Base-by-base conservation (phyloP, 2,797 vertebrate species). In the Pelodytes ibericus region DNA sequence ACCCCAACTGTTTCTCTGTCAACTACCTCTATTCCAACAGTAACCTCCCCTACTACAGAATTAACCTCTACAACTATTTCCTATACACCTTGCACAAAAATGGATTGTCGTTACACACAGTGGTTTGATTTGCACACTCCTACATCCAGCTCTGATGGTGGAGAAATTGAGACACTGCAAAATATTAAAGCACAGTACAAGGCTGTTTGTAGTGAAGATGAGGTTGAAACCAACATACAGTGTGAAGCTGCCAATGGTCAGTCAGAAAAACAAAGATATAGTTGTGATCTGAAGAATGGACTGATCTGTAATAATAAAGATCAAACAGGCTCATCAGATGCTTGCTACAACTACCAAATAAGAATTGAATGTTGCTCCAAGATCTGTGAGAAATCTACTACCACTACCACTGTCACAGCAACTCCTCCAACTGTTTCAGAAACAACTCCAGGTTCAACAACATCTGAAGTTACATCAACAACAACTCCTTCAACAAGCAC, bases 311-410 rank as follows among this genome's bases (percentile, higher is more conserved):
- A 72, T 15, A 72, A 72, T 8, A 51, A 9, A 1, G 74, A 86
- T 8, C 85, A 86, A 68, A 24, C 89, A 2, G 89, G 90, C 66
- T 25, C 31, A 0, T 65, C 84, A 0, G 74, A 53, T 0, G 51
- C 22, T 61, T 95, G 18, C 25, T 49, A 51, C 26, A 67, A 67
- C 47, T 67, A 67, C 26, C 47, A 41, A 49, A 47, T 67, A 20
- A 44, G 47, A 51, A 49, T 67, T 49, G 26, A 67, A 33, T 67
- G 44, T 13, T 67, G 64, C 25, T 67, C 64, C 20, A 67, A n/a
- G 3, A 29, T 27, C 29, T 67, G 64, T 67, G 41, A 67, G 22
- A 44, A 27, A 3, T 62, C 39, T n/a, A 49, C 24, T 1, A 16
- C 64, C n/a, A n/a, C n/a, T n/a, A n/a, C n/a, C n/a, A n/a, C n/a